Conservation (phyloP, 1,140 invertebrate species). For the Euwallacea fornicatus region DNA sequence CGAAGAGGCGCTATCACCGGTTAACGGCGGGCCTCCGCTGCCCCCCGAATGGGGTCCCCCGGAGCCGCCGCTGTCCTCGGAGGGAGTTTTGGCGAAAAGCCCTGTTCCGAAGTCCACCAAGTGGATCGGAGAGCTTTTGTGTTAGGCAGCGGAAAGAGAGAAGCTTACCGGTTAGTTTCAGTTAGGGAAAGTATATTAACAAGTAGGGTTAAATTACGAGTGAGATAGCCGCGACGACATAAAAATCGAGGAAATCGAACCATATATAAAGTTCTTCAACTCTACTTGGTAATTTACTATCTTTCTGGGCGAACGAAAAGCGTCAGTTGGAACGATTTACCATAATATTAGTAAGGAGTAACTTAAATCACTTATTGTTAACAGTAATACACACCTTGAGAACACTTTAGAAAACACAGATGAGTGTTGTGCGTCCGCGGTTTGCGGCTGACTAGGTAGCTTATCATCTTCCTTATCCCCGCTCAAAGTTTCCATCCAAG, state of each 20-base stretch:
- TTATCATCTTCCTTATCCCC: slow-evolving; percentile 67
- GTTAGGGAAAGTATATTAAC: too few species aligned
- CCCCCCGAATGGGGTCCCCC: slow-evolving; percentile 49
- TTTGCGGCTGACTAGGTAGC: slow-evolving; percentile 61
- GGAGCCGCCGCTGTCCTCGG: slow-evolving; percentile 71
- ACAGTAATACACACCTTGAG: slow-evolving; percentile 67
- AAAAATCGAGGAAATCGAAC: too few species aligned
- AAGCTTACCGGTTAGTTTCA: slow-evolving; percentile 28
- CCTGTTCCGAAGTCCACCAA: slow-evolving; percentile 86
- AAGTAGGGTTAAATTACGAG: slow-evolving; percentile 4
- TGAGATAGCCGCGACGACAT: too few species aligned
- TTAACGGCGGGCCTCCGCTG: slow-evolving; percentile 56
- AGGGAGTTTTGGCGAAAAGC: slow-evolving; percentile 84
- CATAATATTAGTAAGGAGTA: too few species aligned
- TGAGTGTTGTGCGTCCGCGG: slow-evolving; percentile 68
- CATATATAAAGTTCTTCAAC: too few species aligned
- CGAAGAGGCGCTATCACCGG: slow-evolving; percentile 54
- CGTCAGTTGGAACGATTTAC: too few species aligned
- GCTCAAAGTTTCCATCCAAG: slow-evolving; percentile 87
- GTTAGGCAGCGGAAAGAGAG: slow-evolving; percentile 7
- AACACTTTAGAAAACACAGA: slow-evolving; percentile 88
- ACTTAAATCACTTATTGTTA: too few species aligned
- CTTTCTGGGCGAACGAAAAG: too few species aligned
- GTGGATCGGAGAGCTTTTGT: slow-evolving; percentile 79
- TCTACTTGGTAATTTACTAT: too few species aligned